Base-by-base conservation (phyloP, 2,888 invertebrate species). In the Microchrysa polita region DNA sequence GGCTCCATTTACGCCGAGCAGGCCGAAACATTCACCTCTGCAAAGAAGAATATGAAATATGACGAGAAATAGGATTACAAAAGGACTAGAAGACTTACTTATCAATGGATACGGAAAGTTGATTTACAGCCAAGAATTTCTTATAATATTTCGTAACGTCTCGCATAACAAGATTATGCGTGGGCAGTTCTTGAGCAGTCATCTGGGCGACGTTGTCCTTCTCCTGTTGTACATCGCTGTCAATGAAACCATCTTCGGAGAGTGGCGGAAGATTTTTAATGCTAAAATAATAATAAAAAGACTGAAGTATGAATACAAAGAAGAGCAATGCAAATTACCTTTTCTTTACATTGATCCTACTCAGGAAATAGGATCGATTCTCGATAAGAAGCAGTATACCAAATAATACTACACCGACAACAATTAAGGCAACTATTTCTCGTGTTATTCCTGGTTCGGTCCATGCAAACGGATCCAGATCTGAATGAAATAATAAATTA, bases 1-100 rank as follows among this genome's bases (percentile, higher is more conserved):
- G 1, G 95, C 94, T 10, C 95, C 95, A 82, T 95, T 95, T 0
- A 94, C 91, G 0, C 95, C 94, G 65, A 95, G 85, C 53, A 95
- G 83, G 1, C 94, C 94, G 80, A 95, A 95, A 80, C 93, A 93
- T 84, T 94, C 94, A 10, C 88, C 88, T 74, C 90, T 82, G 44
- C 83, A 83, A 22, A 79, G 76, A 52, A 16, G 61, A 71, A 53
- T 44, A 71, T 4, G 12, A 48, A 10, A 48, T n/a, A 5, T n/a
- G n/a, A n/a, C n/a, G 22, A 57, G 5, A 9, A 67, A 52, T 61
- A 55, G n/a, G n/a, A n/a, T 34, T 53, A 40, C 48, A 63, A 40
- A 16, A 48, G 48, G 48, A n/a, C 48, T 59, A 23, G 7, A 44
- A 16, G 23, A n/a, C 82, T 80, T 79, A 85, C 85, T 80, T 79